These are phyloP conservation scores for Choristoneura rosaceana DNA, from an alignment of 2,888 invertebrate species.

Conservation along the genomic window DNA sequence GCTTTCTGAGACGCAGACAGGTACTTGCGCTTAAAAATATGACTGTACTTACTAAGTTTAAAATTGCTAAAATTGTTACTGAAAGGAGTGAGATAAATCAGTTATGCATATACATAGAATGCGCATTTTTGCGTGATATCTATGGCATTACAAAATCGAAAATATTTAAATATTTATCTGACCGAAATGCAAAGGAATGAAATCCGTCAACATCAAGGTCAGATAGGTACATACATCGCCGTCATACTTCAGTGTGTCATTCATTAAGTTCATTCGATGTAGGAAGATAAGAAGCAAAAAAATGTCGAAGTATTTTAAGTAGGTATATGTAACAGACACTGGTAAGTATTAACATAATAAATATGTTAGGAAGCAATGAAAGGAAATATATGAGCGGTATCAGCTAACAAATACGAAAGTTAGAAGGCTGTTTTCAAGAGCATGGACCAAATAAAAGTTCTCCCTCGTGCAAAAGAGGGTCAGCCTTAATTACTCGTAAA, in stretches of 20 bases:
- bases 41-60: neutral
- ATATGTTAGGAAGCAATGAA: neutral
- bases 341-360: no score
- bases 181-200: no score
- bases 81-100: neutral
- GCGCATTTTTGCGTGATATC: neutral
- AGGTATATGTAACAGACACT: no score
- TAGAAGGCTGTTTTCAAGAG: slow-evolving; percentile 50
- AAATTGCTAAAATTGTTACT: neutral
- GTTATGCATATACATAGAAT: no score
- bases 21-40: slow-evolving; percentile 19
- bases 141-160: no score
- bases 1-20: slow-evolving; percentile 30
- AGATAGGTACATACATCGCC: no score
- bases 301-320: no score
- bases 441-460: slow-evolving; percentile 80
- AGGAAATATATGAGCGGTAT: neutral
- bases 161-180: no score
- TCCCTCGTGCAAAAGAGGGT: slow-evolving; percentile 81
- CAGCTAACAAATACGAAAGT: neutral
- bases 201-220: no score
- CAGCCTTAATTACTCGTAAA: slow-evolving; percentile 85
- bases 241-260: no score
- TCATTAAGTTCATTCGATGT: no score
- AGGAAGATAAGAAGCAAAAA: no score